Base-by-base conservation (phyloP, 2,888 invertebrate species). In the Thera britannica region DNA sequence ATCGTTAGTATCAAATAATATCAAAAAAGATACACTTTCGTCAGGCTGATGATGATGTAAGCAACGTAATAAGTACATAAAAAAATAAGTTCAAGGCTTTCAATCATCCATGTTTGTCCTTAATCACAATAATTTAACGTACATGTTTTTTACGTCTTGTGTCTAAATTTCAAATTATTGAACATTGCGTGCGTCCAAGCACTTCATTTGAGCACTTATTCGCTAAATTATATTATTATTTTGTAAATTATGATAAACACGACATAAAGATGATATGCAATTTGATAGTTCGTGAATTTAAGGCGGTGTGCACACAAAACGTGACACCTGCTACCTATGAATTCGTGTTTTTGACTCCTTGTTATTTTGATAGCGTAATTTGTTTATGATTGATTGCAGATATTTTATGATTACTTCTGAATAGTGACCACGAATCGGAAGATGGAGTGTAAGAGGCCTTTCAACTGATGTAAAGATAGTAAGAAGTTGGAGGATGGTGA, bases 121-220 rank as follows among this genome's bases (percentile, higher is more conserved):
- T 12, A 49, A 49, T 49, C 7, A 49, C 3, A 12, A 12, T 49
- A 49, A 12, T 5, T 11, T 12, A 12, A 49, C 1, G 49, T 23
- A 34, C 7, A 6, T 34, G 34, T 52, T 52, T 34, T 8, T 34
- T 7, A 2, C 51, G 8, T 9, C 9, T 52, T 8, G 8, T 34
- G 9, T 34, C 23, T 52, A 34, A 52, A 52, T 9, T 52, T 52
- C 4, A 34, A 52, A 52, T 52, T 51, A 51, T 35, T 35, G 36
- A 12, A 38, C 48, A 52, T 71, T 11, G 67, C 65, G 57, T 70
- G 64, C 61, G 12, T 62, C 0, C 61, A 64, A 65, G 49, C 58
- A 59, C 61, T 52, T 61, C 57, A 63, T 67, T 62, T 59, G 34
- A 44, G 56, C 44, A 61, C 46, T 67, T 62, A 54, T 8, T 38